Conservation (phyloP, 2,888 invertebrate species). For the Tenthredo notha region DNA sequence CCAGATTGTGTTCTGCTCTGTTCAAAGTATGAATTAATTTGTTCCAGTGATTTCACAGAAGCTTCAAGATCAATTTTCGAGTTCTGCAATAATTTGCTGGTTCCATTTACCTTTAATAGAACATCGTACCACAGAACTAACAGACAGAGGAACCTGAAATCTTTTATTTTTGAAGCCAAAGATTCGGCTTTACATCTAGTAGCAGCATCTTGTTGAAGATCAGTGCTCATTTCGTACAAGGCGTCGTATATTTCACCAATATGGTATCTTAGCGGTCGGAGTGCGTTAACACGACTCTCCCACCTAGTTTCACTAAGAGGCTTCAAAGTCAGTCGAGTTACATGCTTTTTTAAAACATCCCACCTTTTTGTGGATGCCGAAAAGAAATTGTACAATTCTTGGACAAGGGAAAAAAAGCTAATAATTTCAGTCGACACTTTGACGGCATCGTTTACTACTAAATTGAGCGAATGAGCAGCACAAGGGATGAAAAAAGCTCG, state of each 20-base stretch:
- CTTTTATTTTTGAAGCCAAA: constrained; percentile 41
- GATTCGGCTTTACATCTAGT: constrained; percentile 29
- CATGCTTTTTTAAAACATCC: too few species aligned
- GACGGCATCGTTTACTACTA: too few species aligned
- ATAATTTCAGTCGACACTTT: too few species aligned
- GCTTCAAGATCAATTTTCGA: constrained; percentile 28
- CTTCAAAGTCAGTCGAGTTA: too few species aligned
- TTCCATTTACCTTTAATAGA: constrained; percentile 34
- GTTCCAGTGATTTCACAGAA: constrained; percentile 11
- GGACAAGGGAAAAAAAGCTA: too few species aligned
- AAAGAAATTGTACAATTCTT: too few species aligned
- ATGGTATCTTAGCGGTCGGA: constrained; percentile 35
- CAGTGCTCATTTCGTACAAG: constrained; percentile 29
- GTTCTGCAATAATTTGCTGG: constrained; percentile 50
- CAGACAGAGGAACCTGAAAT: constrained; percentile 48
- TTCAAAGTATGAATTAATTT: constrained; percentile 14
- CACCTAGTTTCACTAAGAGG: too few species aligned
- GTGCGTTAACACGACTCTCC: background rate
- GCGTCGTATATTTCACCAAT: constrained; percentile 52
- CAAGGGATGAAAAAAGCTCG: background rate
- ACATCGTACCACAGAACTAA: constrained; percentile 45
- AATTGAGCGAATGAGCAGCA: too few species aligned
- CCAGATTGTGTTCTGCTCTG: background rate
- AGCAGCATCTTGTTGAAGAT: constrained; percentile 37
- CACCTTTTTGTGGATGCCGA: too few species aligned